Base-by-base conservation (phyloP, 2,797 vertebrate species). In the Taeniopygia guttata region DNA sequence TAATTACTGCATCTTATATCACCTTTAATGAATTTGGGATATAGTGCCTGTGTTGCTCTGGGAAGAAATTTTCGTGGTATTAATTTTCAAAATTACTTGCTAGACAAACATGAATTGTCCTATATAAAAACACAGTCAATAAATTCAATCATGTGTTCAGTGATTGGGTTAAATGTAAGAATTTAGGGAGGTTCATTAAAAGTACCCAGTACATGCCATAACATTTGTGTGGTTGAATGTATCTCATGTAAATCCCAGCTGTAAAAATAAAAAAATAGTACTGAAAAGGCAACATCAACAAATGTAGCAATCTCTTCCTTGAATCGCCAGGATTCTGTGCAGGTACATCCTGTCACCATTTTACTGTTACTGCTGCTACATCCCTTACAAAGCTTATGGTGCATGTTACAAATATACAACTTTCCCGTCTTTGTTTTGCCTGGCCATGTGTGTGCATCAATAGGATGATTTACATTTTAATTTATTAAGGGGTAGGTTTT, bases 201-300 rank as follows among this genome's bases (percentile, higher is more conserved):
- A 56, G 25, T 62, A 58, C 6, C 7, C 42, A 6, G 26, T 55
- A 79, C 55, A 51, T 0, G 0, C 34, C 14, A 23, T 55, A 32
- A 8, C 3, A 51, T 63, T 54, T 72, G 5, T 18, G 46, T 51
- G 3, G 21, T 58, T 36, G 1, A 66, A 52, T 18, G 5, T 42
- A 29, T 75, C 45, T 82, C 70, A 5, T 74, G 32, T 34, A 66
- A 84, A 7, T 16, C 11, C 29, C 32, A 54, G 21, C 5, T n/a
- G 30, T 34, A 42, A 15, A 62, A 78, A 34, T 30, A 26, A 81
- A 81, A 81, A 84, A 87, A 54, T 7, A 74, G 5, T 42, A 30
- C 14, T 46, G n/a, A 58, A 84, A 87, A 34, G 4, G 8, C 72
- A 84, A 5, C 23, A 25, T 19, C 40, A 51, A 8, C 45, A 68